A percentile compares a stretch with the other conserved stretches of the same genome.
Conservation (phyloP, 2,888 invertebrate species). For the Cerastis leucographa region DNA sequence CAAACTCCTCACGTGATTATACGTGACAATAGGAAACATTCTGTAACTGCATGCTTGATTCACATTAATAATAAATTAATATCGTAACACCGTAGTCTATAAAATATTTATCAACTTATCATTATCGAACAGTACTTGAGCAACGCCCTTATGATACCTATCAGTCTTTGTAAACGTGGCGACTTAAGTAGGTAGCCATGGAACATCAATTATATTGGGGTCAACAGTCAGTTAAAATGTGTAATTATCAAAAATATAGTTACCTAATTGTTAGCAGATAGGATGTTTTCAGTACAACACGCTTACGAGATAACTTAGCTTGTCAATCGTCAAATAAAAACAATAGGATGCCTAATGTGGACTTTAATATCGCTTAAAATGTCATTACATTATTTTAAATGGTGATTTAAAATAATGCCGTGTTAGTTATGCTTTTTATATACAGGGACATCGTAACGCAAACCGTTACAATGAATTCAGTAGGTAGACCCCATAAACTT, state of each 20-base stretch:
- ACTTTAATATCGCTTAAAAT: background rate
- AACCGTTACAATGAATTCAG: background rate
- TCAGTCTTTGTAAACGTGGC: slow-evolving; percentile 71
- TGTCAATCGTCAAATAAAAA: slow-evolving; percentile 13
- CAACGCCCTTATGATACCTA: slow-evolving; percentile 64
- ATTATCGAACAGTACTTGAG: slow-evolving; percentile 62
- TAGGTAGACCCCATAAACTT: background rate
- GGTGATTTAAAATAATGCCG: background rate
- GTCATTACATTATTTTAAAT: background rate
- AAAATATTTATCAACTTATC: slow-evolving; percentile 71
- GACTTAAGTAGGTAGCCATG: slow-evolving; percentile 58
- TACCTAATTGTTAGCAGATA: slow-evolving; percentile 34
- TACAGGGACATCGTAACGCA: background rate
- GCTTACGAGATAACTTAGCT: slow-evolving; percentile 34
- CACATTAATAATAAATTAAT: slow-evolving; percentile 27
- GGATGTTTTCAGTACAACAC: slow-evolving; percentile 27
- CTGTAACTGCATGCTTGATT: slow-evolving; percentile 23
- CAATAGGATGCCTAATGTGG: background rate
- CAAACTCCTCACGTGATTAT: slow-evolving; percentile 34
- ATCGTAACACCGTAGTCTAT: slow-evolving; percentile 31
- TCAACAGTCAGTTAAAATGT: slow-evolving; percentile 58
- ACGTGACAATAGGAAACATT: slow-evolving; percentile 13
- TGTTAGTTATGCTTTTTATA: background rate
- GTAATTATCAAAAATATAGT: slow-evolving; percentile 44
- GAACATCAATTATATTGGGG: slow-evolving; percentile 57